Evolutionary conservation across 2,888 invertebrate species (phyloP).

Genomic region (Oscheius sp.): DNA sequence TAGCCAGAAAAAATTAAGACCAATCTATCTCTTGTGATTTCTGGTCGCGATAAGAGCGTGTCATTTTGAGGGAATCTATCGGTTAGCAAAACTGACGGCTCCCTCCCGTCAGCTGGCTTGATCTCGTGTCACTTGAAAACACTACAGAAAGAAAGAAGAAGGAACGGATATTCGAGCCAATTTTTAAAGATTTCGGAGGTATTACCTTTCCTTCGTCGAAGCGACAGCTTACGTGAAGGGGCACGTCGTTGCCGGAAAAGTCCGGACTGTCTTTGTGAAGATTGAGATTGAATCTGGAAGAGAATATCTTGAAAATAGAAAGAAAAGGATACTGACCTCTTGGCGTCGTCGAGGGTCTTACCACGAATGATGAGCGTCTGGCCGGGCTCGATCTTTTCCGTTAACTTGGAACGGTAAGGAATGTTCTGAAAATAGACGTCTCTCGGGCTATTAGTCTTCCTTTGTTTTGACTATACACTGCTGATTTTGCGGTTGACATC

Average conservation of each 20-base stretch:
- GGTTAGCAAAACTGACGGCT: constrained; percentile 3
- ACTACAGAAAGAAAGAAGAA: neutral
- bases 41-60: neutral
- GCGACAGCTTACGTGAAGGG: constrained; percentile 61
- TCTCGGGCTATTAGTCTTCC: neutral
- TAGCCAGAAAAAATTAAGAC: no score
- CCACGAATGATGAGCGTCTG: constrained; percentile 65
- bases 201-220: constrained; percentile 66
- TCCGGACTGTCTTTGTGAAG: constrained; percentile 64
- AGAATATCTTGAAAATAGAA: neutral
- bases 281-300: constrained; percentile 64
- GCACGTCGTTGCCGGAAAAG: constrained; percentile 66
- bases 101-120: constrained; percentile 15
- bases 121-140: constrained; percentile 12
- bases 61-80: neutral
- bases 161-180: neutral
- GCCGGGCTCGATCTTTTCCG: constrained; percentile 66
- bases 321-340: constrained; percentile 43
- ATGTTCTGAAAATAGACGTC: constrained; percentile 54
- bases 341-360: constrained; percentile 57
- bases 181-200: neutral
- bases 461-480: constrained; percentile 13
- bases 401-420: constrained; percentile 63
- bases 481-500: neutral
- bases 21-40: no score